A percentile compares a stretch with the other conserved stretches of the same genome.
Conservation (phyloP, 2,797 vertebrate genomes). For the Sphenopsis melanotis region DNA sequence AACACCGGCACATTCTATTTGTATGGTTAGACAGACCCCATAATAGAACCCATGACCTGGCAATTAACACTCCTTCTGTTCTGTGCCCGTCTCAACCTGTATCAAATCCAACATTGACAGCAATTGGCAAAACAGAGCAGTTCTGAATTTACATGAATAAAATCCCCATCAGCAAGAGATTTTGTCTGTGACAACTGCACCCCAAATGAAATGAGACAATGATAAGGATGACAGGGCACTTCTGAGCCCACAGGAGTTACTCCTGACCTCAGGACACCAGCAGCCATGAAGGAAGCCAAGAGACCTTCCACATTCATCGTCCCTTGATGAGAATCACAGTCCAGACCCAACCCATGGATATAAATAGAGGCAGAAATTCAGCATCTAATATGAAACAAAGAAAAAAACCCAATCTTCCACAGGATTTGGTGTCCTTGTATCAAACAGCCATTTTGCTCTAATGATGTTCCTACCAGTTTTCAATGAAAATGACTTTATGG, state of each 20-base stretch:
- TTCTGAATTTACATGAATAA: neutral
- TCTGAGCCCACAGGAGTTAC: neutral
- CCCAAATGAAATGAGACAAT: neutral
- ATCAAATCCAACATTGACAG: neutral
- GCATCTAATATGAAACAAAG: neutral
- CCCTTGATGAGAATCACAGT: neutral
- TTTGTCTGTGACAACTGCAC: neutral
- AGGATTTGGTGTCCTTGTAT: neutral
- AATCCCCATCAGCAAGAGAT: neutral
- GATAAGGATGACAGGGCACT: neutral
- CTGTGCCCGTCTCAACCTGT: neutral
- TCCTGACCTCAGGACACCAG: neutral
- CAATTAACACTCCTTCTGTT: neutral
- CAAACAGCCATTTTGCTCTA: neutral
- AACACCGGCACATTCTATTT: neutral
- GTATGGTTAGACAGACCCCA: neutral
- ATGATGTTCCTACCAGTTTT: neutral
- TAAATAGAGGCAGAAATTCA: neutral
- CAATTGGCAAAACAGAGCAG: neutral
- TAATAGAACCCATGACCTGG: neutral
- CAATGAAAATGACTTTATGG: neutral
- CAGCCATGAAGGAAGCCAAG: neutral
- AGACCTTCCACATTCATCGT: neutral
- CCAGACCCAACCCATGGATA: neutral
- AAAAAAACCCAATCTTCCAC: rapidly evolving